phyloP scores from a whole-genome alignment of 2,888 invertebrate species.

The Aethes cnicana region DNA sequence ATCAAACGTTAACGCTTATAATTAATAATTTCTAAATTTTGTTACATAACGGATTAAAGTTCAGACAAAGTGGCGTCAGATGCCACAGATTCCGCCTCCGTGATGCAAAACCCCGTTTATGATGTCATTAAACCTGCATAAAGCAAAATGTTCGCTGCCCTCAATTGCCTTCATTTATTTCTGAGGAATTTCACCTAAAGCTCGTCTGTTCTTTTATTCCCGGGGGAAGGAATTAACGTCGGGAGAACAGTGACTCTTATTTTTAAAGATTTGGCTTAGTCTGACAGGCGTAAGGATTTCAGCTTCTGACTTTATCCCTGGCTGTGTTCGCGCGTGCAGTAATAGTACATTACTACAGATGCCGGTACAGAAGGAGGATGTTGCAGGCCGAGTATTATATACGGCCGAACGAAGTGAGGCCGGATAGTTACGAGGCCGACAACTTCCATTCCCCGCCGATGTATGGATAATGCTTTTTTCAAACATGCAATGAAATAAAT shows the following conservation, averaged over 20 bases:
- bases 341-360: not conserved
- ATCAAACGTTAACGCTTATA: too few species aligned
- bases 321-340: not conserved
- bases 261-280: constrained; percentile 25
- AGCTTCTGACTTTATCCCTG: constrained; percentile 5
- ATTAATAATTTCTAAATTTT: constrained; percentile 2
- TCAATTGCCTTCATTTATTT: constrained; percentile 55
- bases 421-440: too few species aligned
- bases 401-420: too few species aligned
- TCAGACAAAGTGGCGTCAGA: constrained; percentile 33
- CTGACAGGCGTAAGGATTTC: constrained; percentile 20
- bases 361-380: not conserved
- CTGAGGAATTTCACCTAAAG: constrained; percentile 42
- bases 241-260: constrained; percentile 11
- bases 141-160: constrained; percentile 44
- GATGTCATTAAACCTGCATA: constrained; percentile 43
- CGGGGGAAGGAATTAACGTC: constrained; percentile 39
- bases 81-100: constrained; percentile 38
- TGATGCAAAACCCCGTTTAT: constrained; percentile 47
- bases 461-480: too few species aligned
- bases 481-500: too few species aligned
- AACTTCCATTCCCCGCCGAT: too few species aligned
- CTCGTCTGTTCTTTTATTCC: constrained; percentile 35
- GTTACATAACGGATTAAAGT: not conserved
- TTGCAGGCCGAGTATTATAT: too few species aligned